A percentile compares a stretch with the other conserved stretches of the same genome.
phyloP scores from a whole-genome alignment of 2,888 invertebrate species.

The Caenorhabditis doughertyi region DNA sequence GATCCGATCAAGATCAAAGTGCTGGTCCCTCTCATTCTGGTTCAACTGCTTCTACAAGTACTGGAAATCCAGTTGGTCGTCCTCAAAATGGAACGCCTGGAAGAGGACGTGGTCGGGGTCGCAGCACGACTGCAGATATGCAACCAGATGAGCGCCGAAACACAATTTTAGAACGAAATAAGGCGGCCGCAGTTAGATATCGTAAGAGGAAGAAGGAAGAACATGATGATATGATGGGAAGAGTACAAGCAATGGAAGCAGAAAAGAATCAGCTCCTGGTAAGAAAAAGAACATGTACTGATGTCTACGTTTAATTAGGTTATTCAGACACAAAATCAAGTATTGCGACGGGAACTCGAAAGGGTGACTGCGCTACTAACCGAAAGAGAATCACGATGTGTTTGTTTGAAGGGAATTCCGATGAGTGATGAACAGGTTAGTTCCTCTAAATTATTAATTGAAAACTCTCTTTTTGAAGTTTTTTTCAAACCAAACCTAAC shows the following conservation, averaged over 20 bases:
- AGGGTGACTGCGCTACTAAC: constrained; percentile 77
- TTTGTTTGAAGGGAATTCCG: constrained; percentile 74
- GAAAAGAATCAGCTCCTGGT: constrained; percentile 72
- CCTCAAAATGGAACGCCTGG: constrained; percentile 67
- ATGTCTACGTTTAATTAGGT: constrained; percentile 45
- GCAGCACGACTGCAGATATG: constrained; percentile 78
- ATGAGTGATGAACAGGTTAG: constrained; percentile 46
- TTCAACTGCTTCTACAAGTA: constrained; percentile 36
- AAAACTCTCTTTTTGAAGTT: background rate
- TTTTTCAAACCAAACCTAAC: too few species aligned
- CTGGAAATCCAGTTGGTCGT: constrained; percentile 60
- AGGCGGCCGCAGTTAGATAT: constrained; percentile 82
- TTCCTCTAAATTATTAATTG: too few species aligned
- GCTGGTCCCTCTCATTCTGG: constrained; percentile 27
- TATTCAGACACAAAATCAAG: constrained; percentile 80
- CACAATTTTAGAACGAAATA: constrained; percentile 77
- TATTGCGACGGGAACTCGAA: constrained; percentile 80
- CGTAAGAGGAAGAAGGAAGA: constrained; percentile 83
- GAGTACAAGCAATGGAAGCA: constrained; percentile 79
- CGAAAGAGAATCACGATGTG: constrained; percentile 78
- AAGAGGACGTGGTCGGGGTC: constrained; percentile 73
- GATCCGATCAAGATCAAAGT: constrained; percentile 56
- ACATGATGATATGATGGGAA: constrained; percentile 80
- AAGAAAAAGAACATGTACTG: constrained; percentile 18
- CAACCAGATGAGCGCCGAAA: constrained; percentile 78